Conservation (phyloP, 1,140 invertebrate species). For the Formica selysi region DNA sequence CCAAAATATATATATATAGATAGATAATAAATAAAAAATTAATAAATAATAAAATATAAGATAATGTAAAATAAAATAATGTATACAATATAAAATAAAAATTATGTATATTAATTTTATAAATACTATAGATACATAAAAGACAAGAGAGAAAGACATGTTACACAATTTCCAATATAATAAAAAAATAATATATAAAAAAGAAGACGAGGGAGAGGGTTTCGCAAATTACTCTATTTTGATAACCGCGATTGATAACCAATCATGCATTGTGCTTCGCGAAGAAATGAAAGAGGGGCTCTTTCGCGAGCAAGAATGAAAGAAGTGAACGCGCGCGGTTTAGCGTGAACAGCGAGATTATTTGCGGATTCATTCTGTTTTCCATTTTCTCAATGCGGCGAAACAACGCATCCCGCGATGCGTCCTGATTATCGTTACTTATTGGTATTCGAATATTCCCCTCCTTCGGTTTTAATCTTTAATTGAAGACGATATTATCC, state of each 20-base stretch:
- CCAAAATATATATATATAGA: too few species aligned
- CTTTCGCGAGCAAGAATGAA: slow-evolving; percentile 30
- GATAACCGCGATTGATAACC: slow-evolving; percentile 25
- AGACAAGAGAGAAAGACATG: too few species aligned
- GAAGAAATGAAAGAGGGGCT: slow-evolving; percentile 33
- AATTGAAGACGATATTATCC: slow-evolving; percentile 9
- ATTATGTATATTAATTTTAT: background rate
- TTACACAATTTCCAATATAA: background rate
- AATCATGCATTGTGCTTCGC: slow-evolving; percentile 25
- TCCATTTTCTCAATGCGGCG: slow-evolving; percentile 32
- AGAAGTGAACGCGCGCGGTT: slow-evolving; percentile 40
- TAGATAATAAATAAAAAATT: too few species aligned
- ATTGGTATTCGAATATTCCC: slow-evolving; percentile 32
- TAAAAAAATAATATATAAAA: background rate
- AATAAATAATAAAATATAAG: too few species aligned
- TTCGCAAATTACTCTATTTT: background rate
- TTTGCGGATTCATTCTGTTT: slow-evolving; percentile 46
- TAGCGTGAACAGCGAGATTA: slow-evolving; percentile 57
- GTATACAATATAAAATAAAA: too few species aligned
- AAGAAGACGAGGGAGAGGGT: background rate
- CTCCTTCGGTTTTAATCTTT: slow-evolving; percentile 31
- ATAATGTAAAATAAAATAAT: too few species aligned
- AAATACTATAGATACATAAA: background rate
- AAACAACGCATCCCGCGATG: slow-evolving; percentile 32
- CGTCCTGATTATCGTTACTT: slow-evolving; percentile 37